Conservation (phyloP, 2,113 vertebrate species). For the Stigmatopora argus region DNA sequence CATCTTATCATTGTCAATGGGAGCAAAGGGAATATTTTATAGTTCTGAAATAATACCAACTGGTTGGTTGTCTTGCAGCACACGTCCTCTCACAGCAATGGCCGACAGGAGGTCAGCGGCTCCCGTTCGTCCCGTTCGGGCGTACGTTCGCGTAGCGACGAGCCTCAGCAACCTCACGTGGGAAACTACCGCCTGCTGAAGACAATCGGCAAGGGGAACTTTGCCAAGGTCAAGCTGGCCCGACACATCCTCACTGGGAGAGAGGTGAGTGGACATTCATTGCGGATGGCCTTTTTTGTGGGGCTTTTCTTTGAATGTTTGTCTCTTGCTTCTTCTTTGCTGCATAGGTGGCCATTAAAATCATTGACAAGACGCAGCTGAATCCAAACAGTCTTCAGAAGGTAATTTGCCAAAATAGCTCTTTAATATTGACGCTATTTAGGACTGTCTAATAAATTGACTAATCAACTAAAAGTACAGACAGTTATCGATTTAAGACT, state of each 20-base stretch:
- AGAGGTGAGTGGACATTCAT: conserved; percentile 73
- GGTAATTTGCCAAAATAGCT: not conserved
- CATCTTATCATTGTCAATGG: no score
- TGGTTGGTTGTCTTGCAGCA: conserved; percentile 69
- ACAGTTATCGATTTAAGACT: no score
- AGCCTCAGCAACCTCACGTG: conserved; percentile 85
- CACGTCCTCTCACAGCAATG: conserved; percentile 82
- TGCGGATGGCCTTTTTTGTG: no score
- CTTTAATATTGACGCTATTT: not conserved
- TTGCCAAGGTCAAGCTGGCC: conserved; percentile 96
- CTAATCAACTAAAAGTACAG: no score
- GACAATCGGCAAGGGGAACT: conserved; percentile 98
- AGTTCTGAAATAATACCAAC: not conserved
- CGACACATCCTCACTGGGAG: conserved; percentile 94
- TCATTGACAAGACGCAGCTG: conserved; percentile 1
- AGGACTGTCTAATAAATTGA: not conserved
- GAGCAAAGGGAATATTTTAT: not conserved
- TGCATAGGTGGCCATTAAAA: not conserved
- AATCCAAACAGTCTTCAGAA: conserved; percentile 3
- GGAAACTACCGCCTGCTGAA: conserved; percentile 97
- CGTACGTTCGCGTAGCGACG: conserved; percentile 84
- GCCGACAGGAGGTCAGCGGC: conserved; percentile 78
- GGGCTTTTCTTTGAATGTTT: not conserved
- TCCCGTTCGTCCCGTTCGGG: conserved; percentile 81
- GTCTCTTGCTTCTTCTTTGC: not conserved